Percentiles rank a stretch among this genome's conserved stretches.
These are phyloP conservation scores for Caenorhabditis zanzibari DNA, from an alignment of 2,888 invertebrate species.

Conservation along the genomic window DNA sequence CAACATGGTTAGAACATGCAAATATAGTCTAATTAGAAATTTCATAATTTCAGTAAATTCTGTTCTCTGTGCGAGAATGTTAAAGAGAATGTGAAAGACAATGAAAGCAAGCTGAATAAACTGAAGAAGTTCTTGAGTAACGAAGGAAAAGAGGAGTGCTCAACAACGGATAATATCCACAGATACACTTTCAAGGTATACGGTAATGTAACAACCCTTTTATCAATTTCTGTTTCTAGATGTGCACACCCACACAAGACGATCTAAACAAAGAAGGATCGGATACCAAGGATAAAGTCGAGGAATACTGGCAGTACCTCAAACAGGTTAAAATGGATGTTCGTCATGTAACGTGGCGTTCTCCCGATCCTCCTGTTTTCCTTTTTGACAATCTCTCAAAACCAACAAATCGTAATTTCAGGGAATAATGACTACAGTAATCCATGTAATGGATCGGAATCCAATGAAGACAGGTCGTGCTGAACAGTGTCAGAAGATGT, in stretches of 20 bases:
- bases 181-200: conserved; percentile 72
- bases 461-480: conserved; percentile 59
- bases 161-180: conserved; percentile 60
- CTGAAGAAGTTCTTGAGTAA: conserved; percentile 69
- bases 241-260: conserved; percentile 77
- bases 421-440: conserved; percentile 78
- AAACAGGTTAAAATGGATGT: conserved; percentile 75
- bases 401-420: conserved; percentile 39
- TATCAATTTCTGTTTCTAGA: conserved; percentile 60
- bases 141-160: conserved; percentile 69
- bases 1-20: conserved; percentile 69
- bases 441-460: conserved; percentile 77
- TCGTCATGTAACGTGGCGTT: conserved; percentile 49
- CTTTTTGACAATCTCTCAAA: background rate
- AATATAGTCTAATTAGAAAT: background rate
- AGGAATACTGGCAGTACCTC: conserved; percentile 80
- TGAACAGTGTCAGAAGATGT: conserved; percentile 75
- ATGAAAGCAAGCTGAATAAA: conserved; percentile 55
- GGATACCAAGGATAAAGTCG: conserved; percentile 73
- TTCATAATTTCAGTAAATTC: conserved; percentile 72
- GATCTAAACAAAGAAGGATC: conserved; percentile 69
- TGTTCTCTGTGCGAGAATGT: conserved; percentile 77
- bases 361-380: background rate
- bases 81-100: conserved; percentile 67
- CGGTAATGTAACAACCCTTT: too few relatives aligned